Percentiles rank a stretch among this genome's conserved stretches.
phyloP scores from a whole-genome alignment of 2,113 vertebrate genomes.

The Anguilla japonica region DNA sequence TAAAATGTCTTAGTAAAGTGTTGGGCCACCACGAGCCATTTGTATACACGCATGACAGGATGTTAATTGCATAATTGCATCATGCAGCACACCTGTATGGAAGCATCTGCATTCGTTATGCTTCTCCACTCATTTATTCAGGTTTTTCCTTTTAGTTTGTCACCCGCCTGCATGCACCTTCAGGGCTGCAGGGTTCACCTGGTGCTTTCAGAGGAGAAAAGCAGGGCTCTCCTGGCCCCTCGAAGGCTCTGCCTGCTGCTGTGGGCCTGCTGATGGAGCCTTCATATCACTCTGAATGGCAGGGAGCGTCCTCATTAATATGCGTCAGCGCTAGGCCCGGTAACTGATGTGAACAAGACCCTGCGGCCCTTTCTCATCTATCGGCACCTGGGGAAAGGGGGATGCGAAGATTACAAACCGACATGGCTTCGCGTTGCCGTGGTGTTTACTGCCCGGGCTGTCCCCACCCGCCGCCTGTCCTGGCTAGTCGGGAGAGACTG shows the following conservation, averaged over 20 bases:
- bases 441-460: neutral
- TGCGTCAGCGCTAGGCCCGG: neutral
- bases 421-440: neutral
- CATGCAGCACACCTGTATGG: no score
- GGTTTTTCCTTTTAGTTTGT: no score
- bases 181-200: no score
- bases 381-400: neutral
- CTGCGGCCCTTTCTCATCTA: neutral
- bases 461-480: neutral
- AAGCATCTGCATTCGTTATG: no score
- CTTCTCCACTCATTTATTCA: no score
- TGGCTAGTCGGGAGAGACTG: neutral
- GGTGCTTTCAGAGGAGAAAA: no score
- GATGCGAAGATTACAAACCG: neutral
- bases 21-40: no score
- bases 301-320: neutral
- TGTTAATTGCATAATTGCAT: no score
- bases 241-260: neutral
- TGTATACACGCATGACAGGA: no score
- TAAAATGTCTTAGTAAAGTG: no score
- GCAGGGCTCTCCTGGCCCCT: neutral
- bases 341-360: slow-evolving; percentile 13
- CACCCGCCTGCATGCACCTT: no score
- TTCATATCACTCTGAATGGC: neutral
- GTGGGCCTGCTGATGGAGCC: neutral